phyloP scores from a whole-genome alignment of 2,888 invertebrate genomes.

The Aporophyla lueneburgensis region DNA sequence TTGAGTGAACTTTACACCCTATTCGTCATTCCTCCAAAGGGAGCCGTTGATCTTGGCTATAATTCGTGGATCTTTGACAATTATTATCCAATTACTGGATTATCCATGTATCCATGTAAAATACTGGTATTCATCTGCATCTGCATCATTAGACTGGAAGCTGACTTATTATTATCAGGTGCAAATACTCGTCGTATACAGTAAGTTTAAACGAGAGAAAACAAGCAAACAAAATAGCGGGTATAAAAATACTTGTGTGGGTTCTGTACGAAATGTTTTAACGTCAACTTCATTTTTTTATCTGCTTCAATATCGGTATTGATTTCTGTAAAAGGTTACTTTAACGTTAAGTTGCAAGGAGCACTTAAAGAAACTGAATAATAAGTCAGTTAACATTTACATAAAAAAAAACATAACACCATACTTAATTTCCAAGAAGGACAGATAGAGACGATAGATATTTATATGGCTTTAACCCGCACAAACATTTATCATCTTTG shows the following conservation, averaged over 20 bases:
- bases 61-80: no score
- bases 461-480: neutral
- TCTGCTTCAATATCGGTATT: neutral
- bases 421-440: neutral
- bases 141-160: no score
- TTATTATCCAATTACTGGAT: no score
- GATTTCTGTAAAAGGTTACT: neutral
- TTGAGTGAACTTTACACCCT: no score
- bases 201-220: neutral
- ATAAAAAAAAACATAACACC: no score
- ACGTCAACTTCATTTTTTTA: neutral
- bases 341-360: neutral
- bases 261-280: neutral
- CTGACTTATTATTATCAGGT: neutral
- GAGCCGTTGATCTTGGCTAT: no score
- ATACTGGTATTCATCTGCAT: no score
- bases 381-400: neutral
- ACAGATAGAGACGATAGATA: neutral
- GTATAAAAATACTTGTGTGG: neutral
- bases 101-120: no score
- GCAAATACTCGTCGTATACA: neutral
- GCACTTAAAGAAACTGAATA: no score
- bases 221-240: neutral
- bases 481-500: neutral
- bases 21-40: no score